Percentiles rank a stretch among this genome's conserved stretches.
Evolutionary conservation across 2,113 vertebrate genomes (phyloP).

Genomic region (Noctilio leporinus): DNA sequence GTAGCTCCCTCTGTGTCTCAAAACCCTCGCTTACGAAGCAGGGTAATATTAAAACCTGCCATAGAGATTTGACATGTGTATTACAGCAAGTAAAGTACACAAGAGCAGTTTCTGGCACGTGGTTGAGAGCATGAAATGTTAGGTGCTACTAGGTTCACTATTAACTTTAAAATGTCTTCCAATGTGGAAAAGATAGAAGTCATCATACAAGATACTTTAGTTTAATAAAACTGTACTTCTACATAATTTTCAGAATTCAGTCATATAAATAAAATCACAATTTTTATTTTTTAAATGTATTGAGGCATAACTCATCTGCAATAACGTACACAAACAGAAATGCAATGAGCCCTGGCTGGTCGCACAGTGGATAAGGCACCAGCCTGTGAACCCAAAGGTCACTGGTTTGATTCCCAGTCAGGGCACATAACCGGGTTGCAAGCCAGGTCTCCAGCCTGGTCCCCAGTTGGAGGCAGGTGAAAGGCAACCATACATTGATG

Average conservation of each 20-base stretch:
- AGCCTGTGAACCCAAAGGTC: too few species aligned
- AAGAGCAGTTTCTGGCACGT: background rate
- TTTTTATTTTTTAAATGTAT: background rate
- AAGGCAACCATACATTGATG: too few species aligned
- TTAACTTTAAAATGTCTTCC: background rate
- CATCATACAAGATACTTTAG: background rate
- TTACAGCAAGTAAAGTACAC: background rate
- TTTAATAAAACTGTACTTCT: background rate
- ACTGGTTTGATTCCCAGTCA: too few species aligned
- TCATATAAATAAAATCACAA: background rate
- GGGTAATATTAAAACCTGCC: background rate
- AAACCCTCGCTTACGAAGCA: background rate
- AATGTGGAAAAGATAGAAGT: background rate
- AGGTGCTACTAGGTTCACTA: background rate
- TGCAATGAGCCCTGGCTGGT: too few species aligned
- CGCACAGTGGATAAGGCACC: too few species aligned
- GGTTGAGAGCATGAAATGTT: too few species aligned
- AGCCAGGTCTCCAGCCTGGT: too few species aligned
- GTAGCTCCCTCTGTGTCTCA: background rate
- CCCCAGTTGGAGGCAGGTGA: too few species aligned
- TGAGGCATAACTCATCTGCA: background rate
- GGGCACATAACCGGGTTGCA: too few species aligned
- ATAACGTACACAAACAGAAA: background rate
- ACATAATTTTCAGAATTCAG: background rate
- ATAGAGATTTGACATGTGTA: too few species aligned